These are phyloP conservation scores for Penaeus monodon DNA, from an alignment of 2,888 invertebrate genomes.

Conservation along the genomic window DNA sequence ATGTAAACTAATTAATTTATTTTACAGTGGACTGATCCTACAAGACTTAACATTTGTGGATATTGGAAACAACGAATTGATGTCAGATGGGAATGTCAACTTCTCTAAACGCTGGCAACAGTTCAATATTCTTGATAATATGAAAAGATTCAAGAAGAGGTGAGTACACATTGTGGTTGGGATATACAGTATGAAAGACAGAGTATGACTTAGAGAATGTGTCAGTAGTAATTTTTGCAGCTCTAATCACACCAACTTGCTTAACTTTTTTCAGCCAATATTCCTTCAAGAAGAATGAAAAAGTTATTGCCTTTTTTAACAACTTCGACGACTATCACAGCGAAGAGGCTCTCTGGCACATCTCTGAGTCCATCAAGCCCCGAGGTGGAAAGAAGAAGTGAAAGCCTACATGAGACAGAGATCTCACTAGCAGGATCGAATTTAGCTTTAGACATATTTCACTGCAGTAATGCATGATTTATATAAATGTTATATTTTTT, in stretches of 20 bases:
- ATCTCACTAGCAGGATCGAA: not conserved
- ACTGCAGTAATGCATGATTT: conserved; percentile 17
- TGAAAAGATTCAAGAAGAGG: conserved; percentile 97
- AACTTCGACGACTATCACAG: conserved; percentile 92
- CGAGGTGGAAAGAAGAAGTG: conserved; percentile 76
- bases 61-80: conserved; percentile 92
- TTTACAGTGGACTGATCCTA: conserved; percentile 89
- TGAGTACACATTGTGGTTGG: conserved; percentile 69
- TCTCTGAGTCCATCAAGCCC: conserved; percentile 95
- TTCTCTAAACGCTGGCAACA: conserved; percentile 99
- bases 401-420: not conserved
- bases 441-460: not conserved
- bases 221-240: not conserved
- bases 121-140: conserved; percentile 96
- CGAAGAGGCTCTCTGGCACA: conserved; percentile 99
- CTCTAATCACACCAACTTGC: not conserved
- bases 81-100: conserved; percentile 88
- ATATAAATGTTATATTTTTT: conserved; percentile 20
- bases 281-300: conserved; percentile 91
- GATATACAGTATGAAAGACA: not conserved
- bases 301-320: conserved; percentile 94
- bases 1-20: conserved; percentile 53
- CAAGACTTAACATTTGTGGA: conserved; percentile 99
- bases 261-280: conserved; percentile 80
- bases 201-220: not conserved